Conservation (phyloP, 1,140 invertebrate genomes). For the Drosophila sulfurigaster region DNA sequence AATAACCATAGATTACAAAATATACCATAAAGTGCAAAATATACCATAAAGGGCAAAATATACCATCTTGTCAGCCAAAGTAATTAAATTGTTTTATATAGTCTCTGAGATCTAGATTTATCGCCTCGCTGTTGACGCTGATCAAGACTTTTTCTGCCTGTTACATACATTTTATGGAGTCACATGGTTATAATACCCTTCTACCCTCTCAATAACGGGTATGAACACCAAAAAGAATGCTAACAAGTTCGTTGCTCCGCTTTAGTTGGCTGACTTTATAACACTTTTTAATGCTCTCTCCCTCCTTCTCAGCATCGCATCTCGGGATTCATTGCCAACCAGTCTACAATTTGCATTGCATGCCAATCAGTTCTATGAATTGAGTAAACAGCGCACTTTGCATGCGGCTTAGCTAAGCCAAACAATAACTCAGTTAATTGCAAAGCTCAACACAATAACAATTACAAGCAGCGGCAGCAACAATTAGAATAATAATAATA, state of each 20-base stretch:
- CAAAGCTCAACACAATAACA: conserved; percentile 36
- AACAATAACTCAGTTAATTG: conserved; percentile 66
- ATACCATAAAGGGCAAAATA: too few species aligned
- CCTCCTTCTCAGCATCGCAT: background rate
- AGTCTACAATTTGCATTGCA: conserved; percentile 46
- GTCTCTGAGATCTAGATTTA: too few species aligned
- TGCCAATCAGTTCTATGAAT: conserved; percentile 45
- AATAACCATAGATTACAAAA: too few species aligned
- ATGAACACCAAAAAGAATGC: conserved; percentile 7
- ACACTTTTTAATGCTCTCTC: background rate
- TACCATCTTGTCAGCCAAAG: too few species aligned
- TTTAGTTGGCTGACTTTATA: background rate
- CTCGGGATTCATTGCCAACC: conserved; percentile 27
- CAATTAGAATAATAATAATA: conserved; percentile 19
- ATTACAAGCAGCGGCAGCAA: conserved; percentile 10
- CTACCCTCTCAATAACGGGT: too few species aligned
- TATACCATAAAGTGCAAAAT: too few species aligned
- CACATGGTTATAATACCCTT: too few species aligned
- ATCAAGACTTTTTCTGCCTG: too few species aligned
- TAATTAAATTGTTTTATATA: too few species aligned
- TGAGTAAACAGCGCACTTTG: conserved; percentile 31
- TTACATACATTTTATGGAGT: too few species aligned
- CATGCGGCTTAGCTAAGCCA: conserved; percentile 44
- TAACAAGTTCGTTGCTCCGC: conserved; percentile 11
- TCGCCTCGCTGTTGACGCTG: too few species aligned